phyloP scores from a whole-genome alignment of 37 sponge, comb jelly and placozoan species.

The Tethya wilhelma region DNA sequence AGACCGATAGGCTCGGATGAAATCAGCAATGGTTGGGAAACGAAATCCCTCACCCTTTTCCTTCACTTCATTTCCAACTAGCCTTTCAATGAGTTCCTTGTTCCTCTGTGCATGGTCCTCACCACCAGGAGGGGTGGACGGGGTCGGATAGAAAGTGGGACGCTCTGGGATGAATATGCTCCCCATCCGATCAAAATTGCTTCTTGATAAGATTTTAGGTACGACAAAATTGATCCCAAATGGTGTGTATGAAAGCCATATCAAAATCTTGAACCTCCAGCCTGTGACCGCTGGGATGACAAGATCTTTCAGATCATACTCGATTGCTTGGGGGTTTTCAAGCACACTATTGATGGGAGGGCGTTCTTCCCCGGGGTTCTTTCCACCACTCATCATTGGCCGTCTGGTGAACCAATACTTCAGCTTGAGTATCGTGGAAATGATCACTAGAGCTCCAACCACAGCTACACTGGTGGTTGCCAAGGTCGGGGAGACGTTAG shows the following conservation, averaged over 20 bases:
- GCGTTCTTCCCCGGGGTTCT: neutral
- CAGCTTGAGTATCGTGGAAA: neutral
- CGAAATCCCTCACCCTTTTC: neutral
- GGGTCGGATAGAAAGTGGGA: constrained; percentile 64
- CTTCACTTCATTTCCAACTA: constrained; percentile 2
- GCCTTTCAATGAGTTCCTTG: neutral
- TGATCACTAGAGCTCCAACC: neutral
- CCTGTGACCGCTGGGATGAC: constrained; percentile 36
- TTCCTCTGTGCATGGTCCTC: constrained; percentile 7
- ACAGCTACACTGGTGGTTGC: neutral
- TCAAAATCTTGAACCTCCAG: constrained; percentile 23
- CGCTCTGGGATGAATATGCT: constrained; percentile 63
- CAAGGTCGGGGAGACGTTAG: neutral
- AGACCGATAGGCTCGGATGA: constrained; percentile 30
- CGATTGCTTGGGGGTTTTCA: neutral
- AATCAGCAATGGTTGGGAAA: constrained; percentile 52
- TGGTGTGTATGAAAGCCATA: constrained; percentile 44
- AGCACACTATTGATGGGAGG: constrained; percentile 36
- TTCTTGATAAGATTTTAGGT: neutral
- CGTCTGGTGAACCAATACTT: neutral
- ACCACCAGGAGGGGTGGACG: neutral
- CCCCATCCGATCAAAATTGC: constrained; percentile 7
- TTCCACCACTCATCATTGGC: neutral
- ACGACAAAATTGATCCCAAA: constrained; percentile 42
- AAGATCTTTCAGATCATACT: constrained; percentile 19